Evolutionary conservation across 2,113 vertebrate species (phyloP).

Genomic region (Montifringilla adamsi): DNA sequence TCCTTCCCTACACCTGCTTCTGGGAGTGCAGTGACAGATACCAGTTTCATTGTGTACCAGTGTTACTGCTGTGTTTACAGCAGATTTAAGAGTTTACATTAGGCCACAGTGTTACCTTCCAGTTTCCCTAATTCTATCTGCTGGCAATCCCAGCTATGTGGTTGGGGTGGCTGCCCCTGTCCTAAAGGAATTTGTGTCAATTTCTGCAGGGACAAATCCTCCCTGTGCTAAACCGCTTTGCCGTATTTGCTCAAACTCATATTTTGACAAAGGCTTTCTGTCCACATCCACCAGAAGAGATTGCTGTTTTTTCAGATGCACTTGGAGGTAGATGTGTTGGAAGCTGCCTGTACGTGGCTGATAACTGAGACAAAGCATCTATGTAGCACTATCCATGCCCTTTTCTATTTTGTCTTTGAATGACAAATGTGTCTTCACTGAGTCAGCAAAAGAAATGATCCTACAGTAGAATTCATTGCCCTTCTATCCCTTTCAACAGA

Average conservation of each 20-base stretch:
- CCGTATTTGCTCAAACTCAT: conserved; percentile 61
- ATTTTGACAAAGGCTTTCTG: conserved; percentile 62
- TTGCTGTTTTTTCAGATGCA: conserved; percentile 47
- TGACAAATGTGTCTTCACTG: conserved; percentile 65
- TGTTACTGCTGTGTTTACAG: conserved; percentile 32
- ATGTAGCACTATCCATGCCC: conserved; percentile 24
- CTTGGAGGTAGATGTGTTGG: conserved; percentile 52
- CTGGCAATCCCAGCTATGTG: conserved; percentile 30
- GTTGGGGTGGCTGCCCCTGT: conserved; percentile 29
- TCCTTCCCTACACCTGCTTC: conserved; percentile 8
- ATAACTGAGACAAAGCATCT: conserved; percentile 59
- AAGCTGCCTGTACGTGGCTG: conserved; percentile 66
- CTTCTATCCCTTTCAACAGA: conserved; percentile 5
- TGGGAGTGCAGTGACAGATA: conserved; percentile 18
- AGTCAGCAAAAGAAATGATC: conserved; percentile 64
- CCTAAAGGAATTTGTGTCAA: conserved; percentile 67
- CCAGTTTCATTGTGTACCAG: neutral
- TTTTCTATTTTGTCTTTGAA: conserved; percentile 72
- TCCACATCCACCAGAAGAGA: conserved; percentile 48
- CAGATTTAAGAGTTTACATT: conserved; percentile 66
- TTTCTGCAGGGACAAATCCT: conserved; percentile 69
- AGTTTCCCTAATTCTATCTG: conserved; percentile 66
- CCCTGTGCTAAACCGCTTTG: conserved; percentile 46
- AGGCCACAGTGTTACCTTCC: conserved; percentile 59
- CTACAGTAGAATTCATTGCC: conserved; percentile 1